Evolutionary conservation across 2,797 vertebrate genomes (phyloP).

Genomic region (Sarcophilus harrisii): DNA sequence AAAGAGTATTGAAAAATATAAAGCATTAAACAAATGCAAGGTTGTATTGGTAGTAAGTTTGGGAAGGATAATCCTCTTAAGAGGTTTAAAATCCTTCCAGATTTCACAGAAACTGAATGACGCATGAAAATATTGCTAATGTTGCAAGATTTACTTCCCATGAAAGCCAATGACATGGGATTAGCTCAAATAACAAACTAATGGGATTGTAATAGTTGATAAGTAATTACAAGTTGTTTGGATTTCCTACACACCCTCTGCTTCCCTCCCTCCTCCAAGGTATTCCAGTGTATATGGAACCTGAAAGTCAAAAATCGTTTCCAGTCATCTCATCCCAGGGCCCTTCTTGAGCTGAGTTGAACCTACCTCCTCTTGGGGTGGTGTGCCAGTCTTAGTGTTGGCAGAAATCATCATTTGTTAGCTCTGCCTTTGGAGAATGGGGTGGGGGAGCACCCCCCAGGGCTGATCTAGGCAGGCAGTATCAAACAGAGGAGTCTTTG

Average conservation of each 20-base stretch:
- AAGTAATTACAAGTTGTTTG: neutral
- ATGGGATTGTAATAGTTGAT: neutral
- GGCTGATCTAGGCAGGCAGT: neutral
- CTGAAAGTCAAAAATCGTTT: neutral
- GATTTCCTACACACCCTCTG: neutral
- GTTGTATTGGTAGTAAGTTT: neutral
- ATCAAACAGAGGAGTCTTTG: neutral
- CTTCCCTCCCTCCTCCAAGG: neutral
- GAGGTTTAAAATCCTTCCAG: neutral
- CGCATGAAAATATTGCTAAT: neutral
- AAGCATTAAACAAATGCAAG: neutral
- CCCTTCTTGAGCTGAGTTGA: neutral
- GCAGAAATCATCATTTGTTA: neutral
- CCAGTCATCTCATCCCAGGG: neutral
- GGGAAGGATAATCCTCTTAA: constrained; percentile 2
- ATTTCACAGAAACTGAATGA: neutral
- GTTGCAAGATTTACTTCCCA: neutral
- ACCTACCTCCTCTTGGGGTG: neutral
- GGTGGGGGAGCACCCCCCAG: neutral
- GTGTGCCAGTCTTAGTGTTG: neutral
- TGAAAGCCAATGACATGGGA: neutral
- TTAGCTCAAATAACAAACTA: neutral
- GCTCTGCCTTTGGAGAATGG: neutral
- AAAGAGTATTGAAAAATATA: neutral
- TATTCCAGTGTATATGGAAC: neutral